Percentiles rank a stretch among this genome's conserved stretches.
These are phyloP conservation scores for Sympetrum striolatum DNA, from an alignment of 2,888 invertebrate genomes.

Conservation along the genomic window DNA sequence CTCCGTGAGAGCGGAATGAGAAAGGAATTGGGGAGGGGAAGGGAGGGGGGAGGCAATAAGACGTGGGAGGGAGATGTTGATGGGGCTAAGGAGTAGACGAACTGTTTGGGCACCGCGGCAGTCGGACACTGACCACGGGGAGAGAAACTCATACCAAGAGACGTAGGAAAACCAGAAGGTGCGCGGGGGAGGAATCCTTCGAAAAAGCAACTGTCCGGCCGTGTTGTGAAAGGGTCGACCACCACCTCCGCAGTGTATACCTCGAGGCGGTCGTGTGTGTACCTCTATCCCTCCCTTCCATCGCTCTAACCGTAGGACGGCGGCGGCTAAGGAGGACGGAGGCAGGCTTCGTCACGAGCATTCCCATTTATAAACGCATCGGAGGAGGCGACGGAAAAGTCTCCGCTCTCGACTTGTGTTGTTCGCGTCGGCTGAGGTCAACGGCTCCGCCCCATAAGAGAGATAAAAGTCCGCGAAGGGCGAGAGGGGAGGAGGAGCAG, in stretches of 20 bases:
- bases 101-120: conserved; percentile 22
- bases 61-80: background rate
- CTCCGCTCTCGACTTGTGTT: conserved; percentile 19
- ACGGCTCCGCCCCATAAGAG: conserved; percentile 33
- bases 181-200: background rate
- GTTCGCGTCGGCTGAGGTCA: conserved; percentile 10
- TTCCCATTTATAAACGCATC: conserved; percentile 37
- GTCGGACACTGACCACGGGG: conserved; percentile 36
- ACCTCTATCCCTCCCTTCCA: background rate
- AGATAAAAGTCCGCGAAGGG: conserved; percentile 22
- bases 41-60: background rate
- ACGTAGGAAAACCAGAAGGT: background rate
- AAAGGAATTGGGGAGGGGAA: background rate
- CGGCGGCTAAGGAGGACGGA: background rate
- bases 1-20: background rate
- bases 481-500: background rate
- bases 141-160: background rate
- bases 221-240: background rate
- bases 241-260: background rate
- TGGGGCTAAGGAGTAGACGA: background rate
- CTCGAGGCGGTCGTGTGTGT: background rate
- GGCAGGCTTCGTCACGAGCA: conserved; percentile 1
- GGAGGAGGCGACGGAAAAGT: conserved; percentile 10
- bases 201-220: background rate
- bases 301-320: background rate